Evolutionary conservation across 1,140 invertebrate genomes (phyloP).

Genomic region (Lineus longissimus): DNA sequence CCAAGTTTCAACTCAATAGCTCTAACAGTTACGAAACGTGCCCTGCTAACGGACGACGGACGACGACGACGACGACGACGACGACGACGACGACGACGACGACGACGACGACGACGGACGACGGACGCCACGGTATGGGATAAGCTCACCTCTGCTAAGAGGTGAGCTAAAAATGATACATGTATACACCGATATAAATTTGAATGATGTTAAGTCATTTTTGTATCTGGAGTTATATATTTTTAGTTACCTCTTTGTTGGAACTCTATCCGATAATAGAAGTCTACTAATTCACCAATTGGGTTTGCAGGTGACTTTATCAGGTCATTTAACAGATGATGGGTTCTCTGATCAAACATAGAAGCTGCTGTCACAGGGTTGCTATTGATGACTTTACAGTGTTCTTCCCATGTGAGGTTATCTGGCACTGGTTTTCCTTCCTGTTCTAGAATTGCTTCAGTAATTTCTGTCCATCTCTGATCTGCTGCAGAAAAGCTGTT

Average conservation of each 20-base stretch:
- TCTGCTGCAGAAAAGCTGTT: neutral
- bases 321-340: slow-evolving; percentile 4
- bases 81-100: no score
- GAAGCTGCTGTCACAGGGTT: slow-evolving; percentile 6
- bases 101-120: no score
- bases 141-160: no score
- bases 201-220: no score
- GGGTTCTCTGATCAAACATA: slow-evolving; percentile 7
- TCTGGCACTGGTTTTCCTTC: neutral
- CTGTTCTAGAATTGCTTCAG: neutral
- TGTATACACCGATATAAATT: no score
- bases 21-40: no score
- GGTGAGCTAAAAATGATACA: no score
- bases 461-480: neutral
- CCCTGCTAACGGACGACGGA: no score
- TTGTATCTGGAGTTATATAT: no score
- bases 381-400: neutral
- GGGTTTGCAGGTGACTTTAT: slow-evolving; percentile 8
- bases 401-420: neutral
- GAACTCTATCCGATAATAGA: slow-evolving; percentile 6
- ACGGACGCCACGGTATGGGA: no score
- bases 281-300: slow-evolving; percentile 3
- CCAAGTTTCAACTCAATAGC: no score
- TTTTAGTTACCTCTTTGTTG: slow-evolving; percentile 2
- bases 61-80: no score